These are phyloP conservation scores for Brassicogethes aeneus DNA, from an alignment of 2,888 invertebrate genomes.

Conservation along the genomic window DNA sequence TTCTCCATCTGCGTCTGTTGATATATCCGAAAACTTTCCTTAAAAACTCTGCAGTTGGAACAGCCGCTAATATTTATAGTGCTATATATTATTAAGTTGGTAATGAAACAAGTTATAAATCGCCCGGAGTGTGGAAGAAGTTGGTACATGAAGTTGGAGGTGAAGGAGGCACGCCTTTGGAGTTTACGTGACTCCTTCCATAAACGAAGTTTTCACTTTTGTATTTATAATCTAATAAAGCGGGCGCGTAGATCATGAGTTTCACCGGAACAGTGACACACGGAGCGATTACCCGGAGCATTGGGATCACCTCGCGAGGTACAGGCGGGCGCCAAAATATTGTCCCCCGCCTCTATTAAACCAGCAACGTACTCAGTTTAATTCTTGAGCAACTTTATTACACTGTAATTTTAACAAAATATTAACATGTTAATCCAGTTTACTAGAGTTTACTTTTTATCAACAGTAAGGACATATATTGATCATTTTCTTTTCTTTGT, in stretches of 20 bases:
- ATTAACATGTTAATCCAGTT: too few relatives aligned
- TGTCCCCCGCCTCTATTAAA: too few relatives aligned
- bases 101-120: conserved; percentile 21
- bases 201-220: conserved; percentile 25
- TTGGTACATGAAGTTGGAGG: conserved; percentile 11
- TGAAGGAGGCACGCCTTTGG: neutral
- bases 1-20: too few relatives aligned
- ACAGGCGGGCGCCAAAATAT: too few relatives aligned
- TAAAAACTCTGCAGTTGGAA: neutral
- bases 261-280: conserved; percentile 15
- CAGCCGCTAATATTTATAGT: conserved; percentile 15
- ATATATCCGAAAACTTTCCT: neutral
- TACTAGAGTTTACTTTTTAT: too few relatives aligned
- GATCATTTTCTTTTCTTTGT: too few relatives aligned
- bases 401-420: too few relatives aligned
- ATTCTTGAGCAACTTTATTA: too few relatives aligned
- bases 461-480: too few relatives aligned
- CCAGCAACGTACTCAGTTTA: too few relatives aligned
- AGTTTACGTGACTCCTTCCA: conserved; percentile 18
- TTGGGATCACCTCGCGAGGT: conserved; percentile 17
- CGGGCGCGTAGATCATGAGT: conserved; percentile 26
- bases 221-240: conserved; percentile 33
- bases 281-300: conserved; percentile 15
- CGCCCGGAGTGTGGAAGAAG: conserved; percentile 18
- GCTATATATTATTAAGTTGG: conserved; percentile 19